phyloP scores from a whole-genome alignment of 2,797 vertebrate species.

The Allobates femoralis region DNA sequence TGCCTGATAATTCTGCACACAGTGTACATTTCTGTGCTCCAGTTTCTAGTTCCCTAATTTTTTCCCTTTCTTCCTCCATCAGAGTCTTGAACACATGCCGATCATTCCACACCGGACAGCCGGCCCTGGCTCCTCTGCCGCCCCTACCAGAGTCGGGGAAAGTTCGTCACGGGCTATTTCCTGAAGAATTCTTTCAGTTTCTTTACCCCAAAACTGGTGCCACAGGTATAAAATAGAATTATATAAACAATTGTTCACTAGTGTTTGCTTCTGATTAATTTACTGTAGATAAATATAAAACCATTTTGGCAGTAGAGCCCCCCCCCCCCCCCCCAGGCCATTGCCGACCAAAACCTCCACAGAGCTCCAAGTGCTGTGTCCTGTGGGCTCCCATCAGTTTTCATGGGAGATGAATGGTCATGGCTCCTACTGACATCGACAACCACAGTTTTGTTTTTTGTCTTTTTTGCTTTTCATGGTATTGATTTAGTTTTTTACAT shows the following conservation, averaged over 20 bases:
- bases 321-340: no score
- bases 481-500: no score
- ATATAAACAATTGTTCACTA: neutral
- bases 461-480: no score
- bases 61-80: neutral
- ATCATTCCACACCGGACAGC: slow-evolving; percentile 83
- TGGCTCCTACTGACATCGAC: no score
- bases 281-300: no score
- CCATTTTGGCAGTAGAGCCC: no score
- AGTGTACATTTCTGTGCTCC: neutral
- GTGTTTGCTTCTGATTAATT: neutral
- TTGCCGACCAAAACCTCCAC: no score
- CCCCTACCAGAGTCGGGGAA: slow-evolving; percentile 93
- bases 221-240: slow-evolving; percentile 80
- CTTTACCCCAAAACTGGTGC: slow-evolving; percentile 98
- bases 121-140: slow-evolving; percentile 84
- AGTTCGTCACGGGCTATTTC: slow-evolving; percentile 89
- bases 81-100: slow-evolving; percentile 78
- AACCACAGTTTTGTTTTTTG: no score
- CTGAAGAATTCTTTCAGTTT: slow-evolving; percentile 93
- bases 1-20: no score
- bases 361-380: no score
- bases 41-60: neutral
- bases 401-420: no score
- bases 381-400: no score